Conservation (phyloP, 2,113 vertebrate species). For the Mola mola region DNA sequence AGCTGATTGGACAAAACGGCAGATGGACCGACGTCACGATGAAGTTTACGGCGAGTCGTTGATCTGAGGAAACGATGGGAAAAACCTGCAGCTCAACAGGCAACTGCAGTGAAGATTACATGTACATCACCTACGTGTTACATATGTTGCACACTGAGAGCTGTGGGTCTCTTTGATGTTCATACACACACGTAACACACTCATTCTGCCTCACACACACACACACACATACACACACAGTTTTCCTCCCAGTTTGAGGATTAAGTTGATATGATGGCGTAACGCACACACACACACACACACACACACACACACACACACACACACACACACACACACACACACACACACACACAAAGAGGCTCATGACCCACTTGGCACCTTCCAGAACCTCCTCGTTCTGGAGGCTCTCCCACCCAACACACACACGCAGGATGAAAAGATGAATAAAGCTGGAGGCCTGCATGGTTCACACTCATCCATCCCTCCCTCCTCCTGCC, state of each 20-base stretch:
- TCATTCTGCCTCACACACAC: conserved; percentile 10
- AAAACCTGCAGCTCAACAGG: no score
- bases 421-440: conserved; percentile 44
- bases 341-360: conserved; percentile 37
- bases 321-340: conserved; percentile 18
- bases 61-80: no score
- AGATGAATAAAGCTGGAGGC: conserved; percentile 55
- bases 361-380: conserved; percentile 69
- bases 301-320: conserved; percentile 18
- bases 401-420: conserved; percentile 45
- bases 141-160: no score
- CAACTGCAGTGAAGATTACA: no score
- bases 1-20: no score
- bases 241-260: conserved; percentile 25
- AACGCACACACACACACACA: conserved; percentile 13
- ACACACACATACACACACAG: conserved; percentile 9
- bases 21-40: no score
- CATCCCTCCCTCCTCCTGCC: conserved; percentile 51
- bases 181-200: conserved; percentile 7
- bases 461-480: conserved; percentile 37
- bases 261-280: conserved; percentile 46
- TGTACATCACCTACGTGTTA: no score
- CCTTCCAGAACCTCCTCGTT: conserved; percentile 35
- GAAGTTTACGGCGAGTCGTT: no score
- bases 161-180: not conserved